Percentiles rank a stretch among this genome's conserved stretches.
Evolutionary conservation across 2,888 invertebrate species (phyloP).

Genomic region (Ophion ventricosus): DNA sequence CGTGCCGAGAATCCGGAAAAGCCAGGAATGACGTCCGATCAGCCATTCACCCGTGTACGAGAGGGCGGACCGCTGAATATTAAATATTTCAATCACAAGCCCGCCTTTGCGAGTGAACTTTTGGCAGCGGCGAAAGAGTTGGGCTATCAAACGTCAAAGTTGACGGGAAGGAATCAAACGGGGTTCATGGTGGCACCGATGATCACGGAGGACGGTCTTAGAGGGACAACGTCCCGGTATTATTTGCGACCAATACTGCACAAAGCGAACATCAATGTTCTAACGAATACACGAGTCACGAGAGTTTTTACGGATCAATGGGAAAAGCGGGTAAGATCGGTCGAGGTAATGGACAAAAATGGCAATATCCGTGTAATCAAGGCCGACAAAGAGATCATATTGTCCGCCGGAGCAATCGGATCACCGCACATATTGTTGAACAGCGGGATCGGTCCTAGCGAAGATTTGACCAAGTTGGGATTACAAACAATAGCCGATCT

Average conservation of each 20-base stretch:
- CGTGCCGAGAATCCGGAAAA: constrained; percentile 84
- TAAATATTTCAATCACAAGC: constrained; percentile 78
- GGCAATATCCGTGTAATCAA: constrained; percentile 81
- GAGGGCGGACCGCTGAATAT: constrained; percentile 77
- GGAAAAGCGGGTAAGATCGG: constrained; percentile 85
- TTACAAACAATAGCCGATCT: constrained; percentile 76
- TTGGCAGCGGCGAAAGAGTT: constrained; percentile 79
- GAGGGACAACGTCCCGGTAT: constrained; percentile 84
- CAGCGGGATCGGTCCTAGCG: constrained; percentile 85
- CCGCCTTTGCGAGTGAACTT: constrained; percentile 75
- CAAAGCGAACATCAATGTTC: constrained; percentile 83
- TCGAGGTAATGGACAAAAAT: constrained; percentile 82
- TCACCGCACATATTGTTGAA: constrained; percentile 85
- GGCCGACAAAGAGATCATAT: constrained; percentile 84
- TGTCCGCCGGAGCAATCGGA: constrained; percentile 84
- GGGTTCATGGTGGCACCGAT: constrained; percentile 83
- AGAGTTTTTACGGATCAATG: constrained; percentile 79
- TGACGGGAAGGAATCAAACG: constrained; percentile 78
- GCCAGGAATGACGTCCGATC: constrained; percentile 71
- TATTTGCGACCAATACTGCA: constrained; percentile 83
- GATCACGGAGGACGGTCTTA: constrained; percentile 82
- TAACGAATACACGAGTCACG: constrained; percentile 84
- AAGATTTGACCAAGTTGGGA: constrained; percentile 80
- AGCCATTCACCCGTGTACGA: constrained; percentile 60
- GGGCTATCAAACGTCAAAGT: constrained; percentile 78